phyloP scores from a whole-genome alignment of 2,888 invertebrate species.

The Drosophila buzzatii region DNA sequence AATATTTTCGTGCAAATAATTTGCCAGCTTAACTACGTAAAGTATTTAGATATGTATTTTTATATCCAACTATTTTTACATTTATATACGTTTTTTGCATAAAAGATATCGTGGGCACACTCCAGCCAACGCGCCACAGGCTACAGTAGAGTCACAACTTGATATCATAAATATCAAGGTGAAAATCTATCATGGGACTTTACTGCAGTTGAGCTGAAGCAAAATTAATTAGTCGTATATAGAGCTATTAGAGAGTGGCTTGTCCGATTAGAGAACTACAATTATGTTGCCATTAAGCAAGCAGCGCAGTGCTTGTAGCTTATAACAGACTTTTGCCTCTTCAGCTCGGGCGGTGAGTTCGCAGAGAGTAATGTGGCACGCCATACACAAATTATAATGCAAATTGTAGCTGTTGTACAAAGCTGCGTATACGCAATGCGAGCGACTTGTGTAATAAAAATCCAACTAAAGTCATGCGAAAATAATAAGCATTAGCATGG shows the following conservation, averaged over 20 bases:
- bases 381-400: conserved; percentile 74
- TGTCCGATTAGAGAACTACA: conserved; percentile 36
- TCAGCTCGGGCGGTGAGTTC: conserved; percentile 27
- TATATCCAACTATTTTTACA: conserved; percentile 16
- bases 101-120: conserved; percentile 17
- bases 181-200: not conserved
- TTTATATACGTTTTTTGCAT: conserved; percentile 22
- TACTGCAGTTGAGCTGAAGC: not conserved
- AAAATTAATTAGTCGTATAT: not conserved
- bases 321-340: conserved; percentile 57
- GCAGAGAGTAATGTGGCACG: conserved; percentile 52
- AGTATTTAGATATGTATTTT: conserved; percentile 66
- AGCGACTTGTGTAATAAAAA: conserved; percentile 73
- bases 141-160: conserved; percentile 5
- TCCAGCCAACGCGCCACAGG: not conserved
- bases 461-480: conserved; percentile 74
- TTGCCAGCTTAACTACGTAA: conserved; percentile 72
- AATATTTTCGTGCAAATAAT: conserved; percentile 81
- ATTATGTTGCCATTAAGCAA: conserved; percentile 72
- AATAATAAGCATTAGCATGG: conserved; percentile 70
- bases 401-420: conserved; percentile 52
- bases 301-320: conserved; percentile 54
- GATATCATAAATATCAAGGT: not conserved
- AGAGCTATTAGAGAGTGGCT: conserved; percentile 7
- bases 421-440: conserved; percentile 77